These are phyloP conservation scores for Pseudococcus jackbeardsleyi DNA, from an alignment of 2,888 invertebrate genomes.

Conservation along the genomic window DNA sequence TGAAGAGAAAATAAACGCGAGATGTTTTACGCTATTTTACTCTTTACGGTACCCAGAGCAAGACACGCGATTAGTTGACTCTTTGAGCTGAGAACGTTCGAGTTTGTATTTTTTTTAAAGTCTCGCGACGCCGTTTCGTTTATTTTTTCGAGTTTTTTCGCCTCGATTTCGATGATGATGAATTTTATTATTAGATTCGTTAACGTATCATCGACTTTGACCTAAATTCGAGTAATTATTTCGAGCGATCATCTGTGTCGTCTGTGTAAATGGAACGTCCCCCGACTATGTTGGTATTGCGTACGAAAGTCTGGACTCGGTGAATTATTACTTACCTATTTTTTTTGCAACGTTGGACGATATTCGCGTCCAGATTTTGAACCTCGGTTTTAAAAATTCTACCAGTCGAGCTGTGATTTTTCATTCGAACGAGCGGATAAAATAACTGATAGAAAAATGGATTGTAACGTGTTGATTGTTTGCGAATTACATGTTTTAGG, in stretches of 20 bases:
- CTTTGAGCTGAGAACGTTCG: not conserved
- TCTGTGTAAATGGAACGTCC: not conserved
- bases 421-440: not conserved
- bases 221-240: not conserved
- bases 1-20: not conserved
- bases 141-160: not conserved
- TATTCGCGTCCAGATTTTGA: not conserved
- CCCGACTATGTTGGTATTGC: not conserved
- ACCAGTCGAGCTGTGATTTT: not conserved
- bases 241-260: conserved; percentile 1
- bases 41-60: not conserved
- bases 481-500: conserved; percentile 40
- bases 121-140: not conserved
- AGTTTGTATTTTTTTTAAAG: too few species aligned
- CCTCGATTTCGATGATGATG: not conserved
- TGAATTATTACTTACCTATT: not conserved
- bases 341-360: not conserved
- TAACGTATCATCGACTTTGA: not conserved
- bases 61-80: not conserved
- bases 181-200: conserved; percentile 4
- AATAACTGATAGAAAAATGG: not conserved
- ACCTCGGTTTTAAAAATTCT: not conserved
- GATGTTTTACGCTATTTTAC: not conserved
- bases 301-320: not conserved
- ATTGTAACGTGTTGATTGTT: conserved; percentile 32